Conservation (phyloP, 2,888 invertebrate species). For the Ectemnius cavifrons region DNA sequence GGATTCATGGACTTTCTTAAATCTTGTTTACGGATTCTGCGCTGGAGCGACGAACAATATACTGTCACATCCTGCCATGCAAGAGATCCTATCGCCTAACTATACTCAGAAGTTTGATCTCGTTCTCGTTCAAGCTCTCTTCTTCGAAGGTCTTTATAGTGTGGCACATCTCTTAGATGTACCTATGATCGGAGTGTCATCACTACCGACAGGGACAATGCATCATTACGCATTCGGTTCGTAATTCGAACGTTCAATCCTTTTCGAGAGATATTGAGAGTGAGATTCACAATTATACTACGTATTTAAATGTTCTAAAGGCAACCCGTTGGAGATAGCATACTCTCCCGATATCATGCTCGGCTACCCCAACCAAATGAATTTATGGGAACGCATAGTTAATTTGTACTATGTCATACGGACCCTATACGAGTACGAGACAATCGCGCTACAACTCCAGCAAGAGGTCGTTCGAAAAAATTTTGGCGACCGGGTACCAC, state of each 20-base stretch:
- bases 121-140: slow-evolving; percentile 24
- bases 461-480: slow-evolving; percentile 43
- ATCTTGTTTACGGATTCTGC: background rate
- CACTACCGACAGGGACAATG: rapidly evolving
- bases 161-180: slow-evolving; percentile 26
- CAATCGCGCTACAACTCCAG: slow-evolving; percentile 25
- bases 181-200: slow-evolving; percentile 19
- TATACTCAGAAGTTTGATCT: slow-evolving; percentile 33
- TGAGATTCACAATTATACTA: background rate
- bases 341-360: background rate
- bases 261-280: background rate
- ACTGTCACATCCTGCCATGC: slow-evolving; percentile 34
- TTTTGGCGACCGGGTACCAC: slow-evolving; percentile 49
- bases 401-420: background rate
- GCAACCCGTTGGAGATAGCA: slow-evolving; percentile 8
- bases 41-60: background rate
- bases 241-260: background rate
- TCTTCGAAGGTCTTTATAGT: slow-evolving; percentile 23
- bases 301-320: slow-evolving; percentile 17
- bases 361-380: slow-evolving; percentile 1
- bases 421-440: background rate
- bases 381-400: slow-evolving; percentile 19
- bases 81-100: slow-evolving; percentile 26
- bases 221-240: slow-evolving; percentile 11
- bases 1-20: background rate